A percentile compares a stretch with the other conserved stretches of the same genome.
phyloP scores from a whole-genome alignment of 2,888 invertebrate genomes.

The Trimorus sp. region DNA sequence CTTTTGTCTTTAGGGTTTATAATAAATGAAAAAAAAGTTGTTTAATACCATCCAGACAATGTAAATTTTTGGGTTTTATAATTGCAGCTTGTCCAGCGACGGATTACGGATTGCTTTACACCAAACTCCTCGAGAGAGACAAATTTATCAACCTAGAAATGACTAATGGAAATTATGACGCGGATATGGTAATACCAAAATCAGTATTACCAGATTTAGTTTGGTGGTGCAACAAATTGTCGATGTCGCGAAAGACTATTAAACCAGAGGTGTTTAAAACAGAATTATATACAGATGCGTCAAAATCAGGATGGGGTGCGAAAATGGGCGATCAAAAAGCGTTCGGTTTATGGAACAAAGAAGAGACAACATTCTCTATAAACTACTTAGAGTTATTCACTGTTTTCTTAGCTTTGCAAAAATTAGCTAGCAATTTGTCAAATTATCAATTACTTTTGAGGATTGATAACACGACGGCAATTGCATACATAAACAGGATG shows the following conservation, averaged over 20 bases:
- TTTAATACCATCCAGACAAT: background rate
- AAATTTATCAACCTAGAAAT: conserved; percentile 16
- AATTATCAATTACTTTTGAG: conserved; percentile 51
- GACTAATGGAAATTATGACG: conserved; percentile 14
- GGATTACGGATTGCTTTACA: conserved; percentile 35
- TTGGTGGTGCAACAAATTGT: conserved; percentile 19
- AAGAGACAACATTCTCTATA: conserved; percentile 50
- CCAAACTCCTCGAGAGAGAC: conserved; percentile 7
- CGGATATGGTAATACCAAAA: conserved; percentile 28
- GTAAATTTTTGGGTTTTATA: conserved; percentile 31
- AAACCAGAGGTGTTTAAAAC: background rate
- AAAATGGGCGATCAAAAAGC: background rate
- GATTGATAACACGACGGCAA: no score
- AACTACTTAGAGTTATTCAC: conserved; percentile 63
- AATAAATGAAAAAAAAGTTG: conserved; percentile 9
- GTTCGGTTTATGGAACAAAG: conserved; percentile 23
- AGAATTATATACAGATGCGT: conserved; percentile 27
- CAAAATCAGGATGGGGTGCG: conserved; percentile 15
- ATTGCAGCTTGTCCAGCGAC: conserved; percentile 47
- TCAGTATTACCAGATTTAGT: conserved; percentile 12
- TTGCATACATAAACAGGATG: no score
- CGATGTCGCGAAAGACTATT: background rate
- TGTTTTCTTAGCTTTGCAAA: conserved; percentile 23
- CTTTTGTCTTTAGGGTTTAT: conserved; percentile 9
- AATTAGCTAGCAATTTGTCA: conserved; percentile 21